Evolutionary conservation across 2,113 vertebrate genomes (phyloP), one percentile per base, ranked within the genome.

Genomic region (Ochotona princeps): DNA sequence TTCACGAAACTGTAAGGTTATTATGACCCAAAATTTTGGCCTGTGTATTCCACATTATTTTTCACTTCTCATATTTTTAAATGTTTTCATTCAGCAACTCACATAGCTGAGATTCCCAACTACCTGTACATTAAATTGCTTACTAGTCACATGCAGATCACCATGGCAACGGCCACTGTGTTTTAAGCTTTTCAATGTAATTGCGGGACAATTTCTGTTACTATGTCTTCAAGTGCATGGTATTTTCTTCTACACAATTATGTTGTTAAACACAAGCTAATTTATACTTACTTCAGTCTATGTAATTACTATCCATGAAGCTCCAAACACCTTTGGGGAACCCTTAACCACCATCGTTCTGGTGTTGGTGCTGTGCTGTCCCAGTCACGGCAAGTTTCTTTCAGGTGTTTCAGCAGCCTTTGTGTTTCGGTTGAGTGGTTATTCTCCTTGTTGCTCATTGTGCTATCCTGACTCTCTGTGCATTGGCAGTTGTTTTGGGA

Each of bases 211-310:
- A 21, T 47, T 78, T 23, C 49, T 32, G 13, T 21, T 9, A 21
- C 60, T 0, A 0, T 7, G 49, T n/a, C 32, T 66, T 75, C 49
- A 32, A 44, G 2, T 57, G 23, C 17, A 2, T 14, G 61, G 30
- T 2, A 0, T n/a, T 76, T 25, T 9, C 72, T 83, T 32, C 11
- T 60, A 10, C 10, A 9, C 38, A 4, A 3, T 60, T 69, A 26
- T 32, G 49, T 28, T 76, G 15, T 6, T 60, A 10, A 44, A 47
- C 9, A 5, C 23, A 75, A 20, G 3, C 61, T 21, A 47, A 44
- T 44, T 21, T 54, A 35, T 23, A 6, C 74, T 25, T 60, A 32
- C 9, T 35, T 76, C 13, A 18, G 18, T 44, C 38, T 44, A 30
- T 28, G 11, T 30, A 44, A 13, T 67, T 38, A 25, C 32, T 28